Conservation (phyloP, 1,140 invertebrate species). For the Drosophila subpulchrella region DNA sequence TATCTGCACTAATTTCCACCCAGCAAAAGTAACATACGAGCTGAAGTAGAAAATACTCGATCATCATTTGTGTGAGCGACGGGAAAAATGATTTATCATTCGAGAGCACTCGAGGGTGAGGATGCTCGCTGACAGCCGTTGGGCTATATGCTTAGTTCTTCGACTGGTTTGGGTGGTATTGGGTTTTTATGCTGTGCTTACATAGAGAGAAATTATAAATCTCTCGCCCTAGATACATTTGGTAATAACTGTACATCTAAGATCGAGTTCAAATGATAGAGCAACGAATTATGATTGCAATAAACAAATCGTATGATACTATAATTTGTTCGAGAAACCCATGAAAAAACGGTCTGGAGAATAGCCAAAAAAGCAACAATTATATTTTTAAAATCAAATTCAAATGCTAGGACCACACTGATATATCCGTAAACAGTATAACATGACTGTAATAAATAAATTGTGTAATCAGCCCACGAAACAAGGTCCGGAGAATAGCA, state of each 20-base stretch:
- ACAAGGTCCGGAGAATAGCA: too few relatives aligned
- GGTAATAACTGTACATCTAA: too few relatives aligned
- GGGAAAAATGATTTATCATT: slow-evolving; percentile 70
- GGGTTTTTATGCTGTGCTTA: background rate
- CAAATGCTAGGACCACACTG: too few relatives aligned
- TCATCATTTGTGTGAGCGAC: slow-evolving; percentile 24
- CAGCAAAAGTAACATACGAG: background rate
- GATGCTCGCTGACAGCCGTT: slow-evolving; percentile 21
- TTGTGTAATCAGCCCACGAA: too few relatives aligned
- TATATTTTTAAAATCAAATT: too few relatives aligned
- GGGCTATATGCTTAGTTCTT: slow-evolving; percentile 9
- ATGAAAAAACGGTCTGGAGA: too few relatives aligned
- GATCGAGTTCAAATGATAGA: too few relatives aligned
- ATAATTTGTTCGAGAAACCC: too few relatives aligned
- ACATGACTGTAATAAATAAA: too few relatives aligned
- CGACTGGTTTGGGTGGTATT: background rate
- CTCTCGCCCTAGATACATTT: background rate
- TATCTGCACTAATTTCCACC: slow-evolving; percentile 54
- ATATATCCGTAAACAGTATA: too few relatives aligned
- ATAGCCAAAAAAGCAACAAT: too few relatives aligned
- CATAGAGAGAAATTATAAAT: background rate
- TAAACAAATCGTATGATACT: too few relatives aligned
- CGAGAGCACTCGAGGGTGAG: slow-evolving; percentile 54
- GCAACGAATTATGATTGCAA: background rate
- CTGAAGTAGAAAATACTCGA: slow-evolving; percentile 27